Evolutionary conservation across 2,113 vertebrate genomes (phyloP).

Genomic region (Garra rufa): DNA sequence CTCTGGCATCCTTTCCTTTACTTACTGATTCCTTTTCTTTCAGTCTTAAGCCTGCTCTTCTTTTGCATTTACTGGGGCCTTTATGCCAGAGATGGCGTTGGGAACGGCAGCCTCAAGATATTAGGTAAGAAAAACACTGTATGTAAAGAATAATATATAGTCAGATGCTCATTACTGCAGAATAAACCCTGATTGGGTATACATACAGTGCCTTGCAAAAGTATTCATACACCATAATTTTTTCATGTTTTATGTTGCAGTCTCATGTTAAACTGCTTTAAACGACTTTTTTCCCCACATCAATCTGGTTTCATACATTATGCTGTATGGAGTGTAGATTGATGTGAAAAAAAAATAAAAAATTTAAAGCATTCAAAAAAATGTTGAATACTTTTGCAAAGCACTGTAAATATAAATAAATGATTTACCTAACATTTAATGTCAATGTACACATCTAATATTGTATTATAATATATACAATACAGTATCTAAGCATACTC

Average conservation of each 20-base stretch:
- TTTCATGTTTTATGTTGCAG: too few relatives aligned
- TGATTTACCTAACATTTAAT: too few relatives aligned
- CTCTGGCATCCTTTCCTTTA: slow-evolving; percentile 43
- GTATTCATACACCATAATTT: too few relatives aligned
- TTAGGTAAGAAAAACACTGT: slow-evolving; percentile 77
- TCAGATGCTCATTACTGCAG: slow-evolving; percentile 49
- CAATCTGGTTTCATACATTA: too few relatives aligned
- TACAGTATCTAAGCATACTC: neutral
- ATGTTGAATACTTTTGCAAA: too few relatives aligned
- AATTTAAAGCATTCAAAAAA: too few relatives aligned
- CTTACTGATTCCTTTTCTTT: slow-evolving; percentile 39
- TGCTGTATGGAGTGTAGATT: too few relatives aligned
- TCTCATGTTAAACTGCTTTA: too few relatives aligned
- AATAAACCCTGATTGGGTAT: neutral
- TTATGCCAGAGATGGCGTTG: slow-evolving; percentile 86
- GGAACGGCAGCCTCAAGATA: slow-evolving; percentile 86
- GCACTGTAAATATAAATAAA: too few relatives aligned
- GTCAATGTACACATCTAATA: neutral
- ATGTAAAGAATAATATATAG: slow-evolving; percentile 48
- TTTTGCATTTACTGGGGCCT: slow-evolving; percentile 92
- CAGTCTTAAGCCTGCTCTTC: slow-evolving; percentile 90
- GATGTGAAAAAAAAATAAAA: too few relatives aligned
- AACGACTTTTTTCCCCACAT: too few relatives aligned
- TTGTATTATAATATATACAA: neutral
- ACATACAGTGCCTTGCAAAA: too few relatives aligned